Evolutionary conservation across 2,888 invertebrate species (phyloP), one percentile per base, ranked within the genome.

Genomic region (Globia sparganii): DNA sequence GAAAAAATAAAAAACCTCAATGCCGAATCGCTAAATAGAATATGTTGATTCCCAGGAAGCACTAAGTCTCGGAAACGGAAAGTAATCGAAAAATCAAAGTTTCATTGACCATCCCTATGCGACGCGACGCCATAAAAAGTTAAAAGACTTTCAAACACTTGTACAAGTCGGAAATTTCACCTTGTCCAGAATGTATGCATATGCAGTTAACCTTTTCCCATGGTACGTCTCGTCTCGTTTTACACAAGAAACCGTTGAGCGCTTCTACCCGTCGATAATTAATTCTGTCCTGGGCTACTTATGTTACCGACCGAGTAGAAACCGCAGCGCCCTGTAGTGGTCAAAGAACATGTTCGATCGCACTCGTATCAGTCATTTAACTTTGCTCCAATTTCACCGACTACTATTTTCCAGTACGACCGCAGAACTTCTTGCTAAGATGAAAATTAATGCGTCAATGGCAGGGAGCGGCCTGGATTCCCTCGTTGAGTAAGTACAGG

Each of bases 201-300:
- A 85, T 89, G 91, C 92, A 90, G 91, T 93, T 94, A 94, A 93
- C 92, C 93, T 94, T 95, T 95, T 94, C 94, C 92, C 93, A 93
- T 93, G 90, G 91, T 87, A 89, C 85, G 90, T 87, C 91, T 92
- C 92, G 94, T 95, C 94, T 95, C 93, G 93, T 94, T 94, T 94
- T 95, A 95, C 95, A 94, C 94, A 91, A 96, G 95, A 94, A 94
- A 95, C 96, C 95, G 95, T 96, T 96, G 92, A 90, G 90, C 88
- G 91, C 90, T 91, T 91, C 91, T 92, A 92, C 90, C 91, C 88
- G 90, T 84, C 88, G 92, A 93, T 95, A 96, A 96, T 96, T 95
- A 95, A 95, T 95, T 94, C 94, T 91, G 94, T 94, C 94, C 94
- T 95, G 95, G 84, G 91, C 93, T 94, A 95, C 95, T 95, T 95